Base-by-base conservation (phyloP, 2,888 invertebrate species). In the Steinernema hermaphroditum region DNA sequence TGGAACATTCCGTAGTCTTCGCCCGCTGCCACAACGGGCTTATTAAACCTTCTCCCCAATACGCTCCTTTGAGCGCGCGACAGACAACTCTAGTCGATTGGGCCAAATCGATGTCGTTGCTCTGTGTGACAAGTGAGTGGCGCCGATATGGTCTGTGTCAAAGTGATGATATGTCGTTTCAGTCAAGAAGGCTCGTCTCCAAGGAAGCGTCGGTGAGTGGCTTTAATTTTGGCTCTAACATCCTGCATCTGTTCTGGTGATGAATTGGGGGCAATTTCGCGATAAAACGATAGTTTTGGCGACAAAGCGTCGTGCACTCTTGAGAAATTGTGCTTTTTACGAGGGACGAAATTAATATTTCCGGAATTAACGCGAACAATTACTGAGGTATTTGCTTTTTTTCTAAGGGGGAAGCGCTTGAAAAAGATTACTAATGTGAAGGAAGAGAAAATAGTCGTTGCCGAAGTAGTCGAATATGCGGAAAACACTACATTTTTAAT, bases 101-200 rank as follows among this genome's bases (percentile, higher is more conserved):
- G 12, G 50, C 8, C 50, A 2, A 71, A 49, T 24, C 68, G 43
- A 82, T 82, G 82, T 77, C 81, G 72, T 76, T 83, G 77, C 81
- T 83, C 73, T 82, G 82, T 73, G 80, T 81, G 46, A 81, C 81
- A 74, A 81, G 83, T 83, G 75, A 80, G 80, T 34, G 27, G 6
- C 54, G 6, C 9, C 16, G 27, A 4, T 37, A n/a, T n/a, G n/a
- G n/a, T 12, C n/a, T 27, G 19, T 54, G 54, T 54, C 54, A 27
- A 22, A 6, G 6, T 54, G 27, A 54, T 54, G 16, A 54, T 54
- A 46, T 75, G 78, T 81, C 74, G 80, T 83, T 85, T 82, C 80
- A 85, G 85, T 85, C 78, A 85, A 85, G 77, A 82, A 82, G 74
- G 85, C 85, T 19, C 78, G 81, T 29, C 83, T 85, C 22, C 83